A percentile compares a stretch with the other conserved stretches of the same genome.
Evolutionary conservation across 2,113 vertebrate species (phyloP).

Genomic region (Sinocyclocheilus grahami): DNA sequence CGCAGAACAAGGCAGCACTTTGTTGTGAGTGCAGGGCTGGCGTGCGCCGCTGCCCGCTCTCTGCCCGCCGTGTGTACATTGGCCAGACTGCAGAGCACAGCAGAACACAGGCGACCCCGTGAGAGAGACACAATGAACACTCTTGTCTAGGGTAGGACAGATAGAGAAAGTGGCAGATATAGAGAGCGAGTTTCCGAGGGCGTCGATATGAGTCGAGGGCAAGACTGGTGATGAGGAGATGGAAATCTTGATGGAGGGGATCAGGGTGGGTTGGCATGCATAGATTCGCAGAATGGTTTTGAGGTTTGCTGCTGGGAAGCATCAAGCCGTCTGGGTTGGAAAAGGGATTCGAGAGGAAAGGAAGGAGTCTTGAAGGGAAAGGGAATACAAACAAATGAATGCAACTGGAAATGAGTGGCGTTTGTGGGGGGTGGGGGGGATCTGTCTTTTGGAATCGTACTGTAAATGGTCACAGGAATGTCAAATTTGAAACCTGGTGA

Average conservation of each 20-base stretch:
- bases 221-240: constrained; percentile 14
- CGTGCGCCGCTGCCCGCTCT: constrained; percentile 33
- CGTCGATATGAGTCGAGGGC: not conserved
- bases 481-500: not conserved
- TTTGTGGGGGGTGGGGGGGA: not conserved
- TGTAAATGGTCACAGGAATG: not conserved
- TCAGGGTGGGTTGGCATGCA: constrained; percentile 9
- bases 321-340: constrained; percentile 13
- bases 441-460: not conserved
- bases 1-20: constrained; percentile 52
- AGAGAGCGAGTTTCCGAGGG: constrained; percentile 7
- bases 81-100: constrained; percentile 46
- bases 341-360: constrained; percentile 32
- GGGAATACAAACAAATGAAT: constrained; percentile 15
- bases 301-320: constrained; percentile 38
- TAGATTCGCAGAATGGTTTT: constrained; percentile 18
- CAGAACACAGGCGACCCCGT: constrained; percentile 26
- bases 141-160: constrained; percentile 49
- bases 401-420: not conserved
- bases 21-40: constrained; percentile 37
- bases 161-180: constrained; percentile 38
- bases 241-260: constrained; percentile 23
- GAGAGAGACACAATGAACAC: constrained; percentile 49
- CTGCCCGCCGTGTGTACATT: constrained; percentile 51
- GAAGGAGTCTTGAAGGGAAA: constrained; percentile 23